phyloP scores from a whole-genome alignment of 2,797 vertebrate genomes.

The Diplodus puntazzo region DNA sequence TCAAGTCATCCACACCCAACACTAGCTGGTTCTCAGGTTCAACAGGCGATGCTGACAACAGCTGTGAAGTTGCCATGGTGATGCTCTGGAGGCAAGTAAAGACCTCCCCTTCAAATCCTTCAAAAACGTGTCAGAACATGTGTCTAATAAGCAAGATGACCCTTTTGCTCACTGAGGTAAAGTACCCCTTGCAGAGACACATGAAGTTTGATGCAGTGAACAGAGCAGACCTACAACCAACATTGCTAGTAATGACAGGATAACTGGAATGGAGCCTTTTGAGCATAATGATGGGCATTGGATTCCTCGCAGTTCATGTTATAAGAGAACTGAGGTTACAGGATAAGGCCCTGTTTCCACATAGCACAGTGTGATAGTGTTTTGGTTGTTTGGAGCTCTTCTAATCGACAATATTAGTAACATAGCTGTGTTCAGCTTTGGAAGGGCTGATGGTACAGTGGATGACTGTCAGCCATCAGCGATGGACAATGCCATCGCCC shows the following conservation, averaged over 20 bases:
- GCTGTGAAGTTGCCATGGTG: conserved; percentile 6
- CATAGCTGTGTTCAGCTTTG: too few relatives aligned
- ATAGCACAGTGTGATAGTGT: too few relatives aligned
- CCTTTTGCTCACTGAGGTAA: not conserved
- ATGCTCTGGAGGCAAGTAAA: not conserved
- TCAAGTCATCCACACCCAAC: not conserved
- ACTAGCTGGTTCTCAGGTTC: not conserved
- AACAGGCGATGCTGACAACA: conserved; percentile 15
- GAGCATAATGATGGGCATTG: not conserved
- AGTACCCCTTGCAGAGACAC: not conserved
- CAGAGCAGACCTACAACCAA: not conserved
- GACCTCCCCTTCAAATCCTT: not conserved
- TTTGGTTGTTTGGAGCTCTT: too few relatives aligned
- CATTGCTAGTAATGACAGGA: not conserved
- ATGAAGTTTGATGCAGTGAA: not conserved
- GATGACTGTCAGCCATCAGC: too few relatives aligned
- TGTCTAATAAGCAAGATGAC: not conserved
- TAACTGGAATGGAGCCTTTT: not conserved
- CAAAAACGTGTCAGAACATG: not conserved
- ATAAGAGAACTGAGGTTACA: conserved; percentile 7
- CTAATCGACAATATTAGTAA: too few relatives aligned
- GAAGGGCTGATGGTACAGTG: too few relatives aligned
- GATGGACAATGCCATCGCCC: too few relatives aligned
- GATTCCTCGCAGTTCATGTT: not conserved
- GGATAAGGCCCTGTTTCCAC: not conserved